Evolutionary conservation across 1,140 invertebrate genomes (phyloP).

Genomic region (Camponotus floridanus): DNA sequence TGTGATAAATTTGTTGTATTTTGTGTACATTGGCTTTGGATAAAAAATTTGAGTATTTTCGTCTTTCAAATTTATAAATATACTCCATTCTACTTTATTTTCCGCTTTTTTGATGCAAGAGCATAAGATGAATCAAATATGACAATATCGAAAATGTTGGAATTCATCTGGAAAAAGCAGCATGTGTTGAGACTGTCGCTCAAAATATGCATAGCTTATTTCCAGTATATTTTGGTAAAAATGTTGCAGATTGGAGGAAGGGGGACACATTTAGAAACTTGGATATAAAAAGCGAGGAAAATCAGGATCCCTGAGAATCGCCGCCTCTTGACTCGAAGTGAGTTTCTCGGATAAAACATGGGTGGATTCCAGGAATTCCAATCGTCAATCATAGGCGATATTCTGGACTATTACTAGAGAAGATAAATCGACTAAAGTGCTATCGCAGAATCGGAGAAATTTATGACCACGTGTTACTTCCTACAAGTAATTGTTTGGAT

Average conservation of each 20-base stretch:
- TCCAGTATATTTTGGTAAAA: slow-evolving; percentile 42
- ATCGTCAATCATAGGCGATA: slow-evolving; percentile 56
- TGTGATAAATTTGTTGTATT: too few species aligned
- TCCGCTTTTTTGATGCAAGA: neutral
- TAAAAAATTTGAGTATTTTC: slow-evolving; percentile 1
- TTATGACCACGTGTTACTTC: slow-evolving; percentile 52
- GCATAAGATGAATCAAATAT: neutral
- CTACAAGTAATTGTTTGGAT: slow-evolving; percentile 72
- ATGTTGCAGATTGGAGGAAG: slow-evolving; percentile 15
- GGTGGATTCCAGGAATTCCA: slow-evolving; percentile 48
- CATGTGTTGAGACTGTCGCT: slow-evolving; percentile 3
- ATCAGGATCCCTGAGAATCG: slow-evolving; percentile 30
- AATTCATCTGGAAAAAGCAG: slow-evolving; percentile 11
- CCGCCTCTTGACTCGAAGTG: slow-evolving; percentile 23
- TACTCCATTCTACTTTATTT: neutral
- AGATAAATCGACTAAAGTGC: slow-evolving; percentile 58
- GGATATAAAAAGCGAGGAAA: slow-evolving; percentile 25
- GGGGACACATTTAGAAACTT: neutral
- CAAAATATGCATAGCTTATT: neutral
- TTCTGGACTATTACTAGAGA: slow-evolving; percentile 40
- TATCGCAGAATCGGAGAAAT: slow-evolving; percentile 48
- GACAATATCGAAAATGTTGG: slow-evolving; percentile 8
- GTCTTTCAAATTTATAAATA: neutral
- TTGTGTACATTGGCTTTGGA: neutral
- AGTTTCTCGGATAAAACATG: slow-evolving; percentile 31